Evolutionary conservation across 2,797 vertebrate genomes (phyloP), one percentile per base, ranked within the genome.

Genomic region (Enteromius treurensis): DNA sequence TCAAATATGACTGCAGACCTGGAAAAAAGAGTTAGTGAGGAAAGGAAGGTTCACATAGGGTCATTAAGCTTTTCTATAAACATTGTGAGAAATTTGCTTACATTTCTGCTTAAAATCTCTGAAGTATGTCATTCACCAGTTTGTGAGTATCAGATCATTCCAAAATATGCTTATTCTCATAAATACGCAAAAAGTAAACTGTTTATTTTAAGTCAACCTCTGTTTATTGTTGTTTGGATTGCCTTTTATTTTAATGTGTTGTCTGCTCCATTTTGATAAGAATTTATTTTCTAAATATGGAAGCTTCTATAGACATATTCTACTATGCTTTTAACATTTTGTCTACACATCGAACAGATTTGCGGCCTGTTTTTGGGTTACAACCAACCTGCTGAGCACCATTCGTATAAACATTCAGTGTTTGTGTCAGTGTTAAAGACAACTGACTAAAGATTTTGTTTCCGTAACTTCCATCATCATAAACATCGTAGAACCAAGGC

Each of bases 11-110:
- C 58, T 37, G 58, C n/a, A 75, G 71, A 82, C 17, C 62, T 49
- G 19, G 60, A 26, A 67, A 34, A n/a, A 49, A 32, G 1, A 49
- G 23, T n/a, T 67, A 5, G 34, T 51, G 32, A 37, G 64, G 1
- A 64, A 34, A 37, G 14, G 8, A 82, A 55, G 9, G 17, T 68
- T 77, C 9, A 62, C 26, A 64, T 32, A 5, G 29, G 45, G 15
- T 81, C 58, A 51, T 64, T 13, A 34, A 81, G 10, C 34, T 71
- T 60, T 71, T 60, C 19, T 60, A 17, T 80, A 71, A 34, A 62
- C 40, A 47, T 13, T 80, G 13, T 13, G 19, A 58, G 26, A 60
- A 23, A 19, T 68, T 3, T 42, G 64, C 21, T 80, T 42, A n/a
- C 40, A 2, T 26, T 69, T 80, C 3, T 32, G 3, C 4, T 34